These are phyloP conservation scores for Falcunculus frontatus DNA, from an alignment of 2,113 vertebrate species.

Conservation along the genomic window DNA sequence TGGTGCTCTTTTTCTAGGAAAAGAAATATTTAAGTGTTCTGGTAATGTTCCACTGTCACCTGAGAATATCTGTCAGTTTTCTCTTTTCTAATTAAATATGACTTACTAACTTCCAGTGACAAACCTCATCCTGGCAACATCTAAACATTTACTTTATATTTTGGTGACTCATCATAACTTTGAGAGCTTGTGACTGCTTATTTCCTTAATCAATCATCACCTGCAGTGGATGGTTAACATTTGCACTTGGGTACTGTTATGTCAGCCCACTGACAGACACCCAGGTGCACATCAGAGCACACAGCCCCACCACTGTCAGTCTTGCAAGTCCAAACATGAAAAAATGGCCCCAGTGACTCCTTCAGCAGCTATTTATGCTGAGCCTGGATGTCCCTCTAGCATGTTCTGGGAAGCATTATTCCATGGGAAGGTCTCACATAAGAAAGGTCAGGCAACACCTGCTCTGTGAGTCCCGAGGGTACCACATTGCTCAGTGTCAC, in stretches of 20 bases:
- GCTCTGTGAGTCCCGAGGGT: neutral
- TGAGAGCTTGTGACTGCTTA: neutral
- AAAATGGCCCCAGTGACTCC: neutral
- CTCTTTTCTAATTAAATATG: neutral
- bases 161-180: neutral
- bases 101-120: neutral
- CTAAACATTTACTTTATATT: neutral
- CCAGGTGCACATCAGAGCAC: neutral
- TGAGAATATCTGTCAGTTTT: neutral
- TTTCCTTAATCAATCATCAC: neutral
- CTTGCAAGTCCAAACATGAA: neutral
- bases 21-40: neutral
- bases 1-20: neutral
- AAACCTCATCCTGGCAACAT: neutral
- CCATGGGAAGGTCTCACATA: neutral
- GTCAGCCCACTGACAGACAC: neutral
- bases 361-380: fast-evolving
- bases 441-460: constrained; percentile 23
- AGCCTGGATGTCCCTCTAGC: neutral
- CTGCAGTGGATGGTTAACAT: no score
- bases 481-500: neutral
- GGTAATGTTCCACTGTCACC: neutral
- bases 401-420: neutral
- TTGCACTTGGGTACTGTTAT: neutral
- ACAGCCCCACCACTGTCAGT: neutral